Percentiles rank a stretch among this genome's conserved stretches.
Evolutionary conservation across 2,888 invertebrate genomes (phyloP).

Genomic region (Horisme vitalbata): DNA sequence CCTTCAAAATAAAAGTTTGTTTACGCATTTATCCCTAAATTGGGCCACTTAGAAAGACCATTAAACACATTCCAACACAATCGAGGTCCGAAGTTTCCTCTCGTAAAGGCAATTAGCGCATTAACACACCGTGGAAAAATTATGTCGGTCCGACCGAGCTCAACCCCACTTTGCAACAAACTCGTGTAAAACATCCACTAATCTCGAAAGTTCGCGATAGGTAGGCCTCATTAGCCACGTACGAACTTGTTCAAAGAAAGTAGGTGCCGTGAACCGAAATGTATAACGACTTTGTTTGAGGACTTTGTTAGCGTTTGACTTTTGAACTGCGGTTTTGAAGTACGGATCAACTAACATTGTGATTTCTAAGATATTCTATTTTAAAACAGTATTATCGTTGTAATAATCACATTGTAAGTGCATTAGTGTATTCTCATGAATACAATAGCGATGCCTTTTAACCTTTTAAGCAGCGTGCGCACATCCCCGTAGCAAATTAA

Average conservation of each 20-base stretch:
- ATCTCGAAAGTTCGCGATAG: slow-evolving; percentile 38
- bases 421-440: too few relatives aligned
- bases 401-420: too few relatives aligned
- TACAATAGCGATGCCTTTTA: too few relatives aligned
- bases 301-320: not conserved
- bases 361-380: too few relatives aligned
- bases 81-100: slow-evolving; percentile 25
- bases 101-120: slow-evolving; percentile 36
- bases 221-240: slow-evolving; percentile 43
- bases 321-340: not conserved
- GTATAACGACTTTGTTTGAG: slow-evolving; percentile 11
- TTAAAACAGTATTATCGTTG: too few relatives aligned
- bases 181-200: slow-evolving; percentile 33
- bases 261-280: slow-evolving; percentile 13
- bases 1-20: slow-evolving; percentile 14
- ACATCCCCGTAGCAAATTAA: slow-evolving; percentile 15
- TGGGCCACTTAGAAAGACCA: slow-evolving; percentile 26
- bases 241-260: slow-evolving; percentile 26
- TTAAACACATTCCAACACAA: slow-evolving; percentile 32
- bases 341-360: too few relatives aligned
- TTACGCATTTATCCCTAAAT: slow-evolving; percentile 22
- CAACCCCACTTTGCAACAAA: slow-evolving; percentile 31
- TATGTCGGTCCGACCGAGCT: slow-evolving; percentile 27
- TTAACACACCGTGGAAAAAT: slow-evolving; percentile 39
- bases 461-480: too few relatives aligned